Base-by-base conservation (phyloP, 2,797 vertebrate genomes). In the Lateolabrax maculatus region DNA sequence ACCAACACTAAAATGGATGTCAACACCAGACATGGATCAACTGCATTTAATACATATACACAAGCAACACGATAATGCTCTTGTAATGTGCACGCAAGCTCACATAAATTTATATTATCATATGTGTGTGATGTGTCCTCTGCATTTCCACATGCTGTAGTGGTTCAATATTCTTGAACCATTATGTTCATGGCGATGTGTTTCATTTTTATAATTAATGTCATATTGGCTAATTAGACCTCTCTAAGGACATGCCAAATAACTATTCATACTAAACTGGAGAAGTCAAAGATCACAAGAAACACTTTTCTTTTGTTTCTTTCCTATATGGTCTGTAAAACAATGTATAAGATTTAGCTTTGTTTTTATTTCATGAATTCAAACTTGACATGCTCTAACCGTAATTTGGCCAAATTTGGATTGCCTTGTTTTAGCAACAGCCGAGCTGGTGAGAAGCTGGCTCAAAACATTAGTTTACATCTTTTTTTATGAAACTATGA, bases 11-110 rank as follows among this genome's bases (percentile, higher is more conserved):
- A 89, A 64, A 55, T 55, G 57, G 53, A 55, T 55, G 69, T 84
- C 61, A 84, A 78, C 82, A 90, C 73, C 78, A 86, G 77, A 85
- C 82, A 80, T 64, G 52, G 80, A 90, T 88, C 68, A 83, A 52
- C 75, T 53, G 61, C 60, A 60, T 3, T 2, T 80, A 78, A 69
- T 25, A 21, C 41, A 55, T 8, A 56, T 34, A 71, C 67, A 23
- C 37, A 71, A 67, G 23, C 37, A 64, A 43, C n/a, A 43, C 3
- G 10, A 58, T 81, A 16, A 68, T 60, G 31, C 37, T 61, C 12
- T 61, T 34, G 27, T 75, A 31, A 69, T 31, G 51, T 46, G 64
- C 76, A 77, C 65, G 68, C 44, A 46, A 58, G 36, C 37, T 57
- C 25, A 34, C 21, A 76, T 77, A 36, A 18, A 23, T 89, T 71